phyloP scores from a whole-genome alignment of 2,888 invertebrate genomes.

The Eustalomyia histrio region DNA sequence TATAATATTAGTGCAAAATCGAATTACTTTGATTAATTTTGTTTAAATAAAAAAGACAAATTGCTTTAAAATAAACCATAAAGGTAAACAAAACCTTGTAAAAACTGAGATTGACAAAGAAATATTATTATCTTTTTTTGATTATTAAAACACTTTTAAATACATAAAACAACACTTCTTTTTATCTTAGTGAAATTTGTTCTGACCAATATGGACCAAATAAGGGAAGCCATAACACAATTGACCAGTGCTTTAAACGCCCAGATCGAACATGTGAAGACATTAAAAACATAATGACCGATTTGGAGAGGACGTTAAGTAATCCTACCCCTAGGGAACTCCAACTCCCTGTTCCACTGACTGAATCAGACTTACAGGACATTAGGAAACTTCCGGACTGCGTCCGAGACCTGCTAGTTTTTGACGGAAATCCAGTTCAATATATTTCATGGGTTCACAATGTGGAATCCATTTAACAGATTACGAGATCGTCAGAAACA shows the following conservation, averaged over 20 bases:
- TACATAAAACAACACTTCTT: no score
- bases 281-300: not conserved
- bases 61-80: no score
- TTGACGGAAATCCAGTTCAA: no score
- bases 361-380: not conserved
- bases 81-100: no score
- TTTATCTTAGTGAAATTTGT: no score
- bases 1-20: no score
- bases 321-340: not conserved
- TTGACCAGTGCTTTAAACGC: constrained; percentile 12
- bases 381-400: constrained; percentile 19
- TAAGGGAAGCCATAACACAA: constrained; percentile 7
- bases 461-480: constrained; percentile 1
- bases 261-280: not conserved
- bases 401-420: not conserved
- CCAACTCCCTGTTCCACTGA: not conserved
- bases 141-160: no score
- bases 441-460: no score
- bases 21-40: no score
- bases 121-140: no score
- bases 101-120: no score
- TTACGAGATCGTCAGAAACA: not conserved
- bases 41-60: no score
- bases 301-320: not conserved
- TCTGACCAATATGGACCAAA: not conserved